Evolutionary conservation across 2,113 vertebrate genomes (phyloP).

Genomic region (Malurus elegans): DNA sequence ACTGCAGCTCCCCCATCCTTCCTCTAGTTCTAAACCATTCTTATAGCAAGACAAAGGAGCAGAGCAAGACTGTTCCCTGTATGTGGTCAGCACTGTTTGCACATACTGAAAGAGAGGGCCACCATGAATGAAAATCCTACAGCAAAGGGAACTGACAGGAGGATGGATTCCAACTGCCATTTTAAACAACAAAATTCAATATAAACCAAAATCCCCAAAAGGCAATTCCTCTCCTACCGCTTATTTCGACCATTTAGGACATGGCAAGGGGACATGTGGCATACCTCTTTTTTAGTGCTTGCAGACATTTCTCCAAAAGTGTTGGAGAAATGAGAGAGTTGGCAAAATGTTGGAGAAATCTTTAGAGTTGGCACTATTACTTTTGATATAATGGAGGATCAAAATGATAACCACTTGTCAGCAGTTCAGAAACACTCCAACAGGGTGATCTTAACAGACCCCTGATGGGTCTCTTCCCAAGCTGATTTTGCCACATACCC

Average conservation of each 20-base stretch:
- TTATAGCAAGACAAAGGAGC: background rate
- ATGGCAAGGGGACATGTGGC: background rate
- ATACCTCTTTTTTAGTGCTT: background rate
- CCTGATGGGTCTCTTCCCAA: background rate
- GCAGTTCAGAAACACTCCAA: background rate
- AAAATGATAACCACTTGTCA: background rate
- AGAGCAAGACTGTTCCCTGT: background rate
- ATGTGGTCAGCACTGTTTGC: background rate
- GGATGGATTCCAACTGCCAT: background rate
- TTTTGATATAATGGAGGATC: background rate
- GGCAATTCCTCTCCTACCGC: background rate
- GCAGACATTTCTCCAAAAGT: background rate
- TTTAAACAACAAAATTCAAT: background rate
- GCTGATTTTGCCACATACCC: background rate
- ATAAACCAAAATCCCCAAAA: background rate
- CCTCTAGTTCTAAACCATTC: background rate
- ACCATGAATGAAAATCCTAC: background rate
- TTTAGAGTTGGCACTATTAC: background rate
- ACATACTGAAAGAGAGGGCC: background rate
- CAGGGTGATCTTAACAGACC: background rate
- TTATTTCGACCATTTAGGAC: rapidly evolving
- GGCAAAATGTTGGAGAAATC: background rate
- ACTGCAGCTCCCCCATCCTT: background rate
- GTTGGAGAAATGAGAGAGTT: background rate
- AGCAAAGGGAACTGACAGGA: background rate